phyloP scores from a whole-genome alignment of 2,113 vertebrate genomes.

The Chiloscyllium plagiosum region DNA sequence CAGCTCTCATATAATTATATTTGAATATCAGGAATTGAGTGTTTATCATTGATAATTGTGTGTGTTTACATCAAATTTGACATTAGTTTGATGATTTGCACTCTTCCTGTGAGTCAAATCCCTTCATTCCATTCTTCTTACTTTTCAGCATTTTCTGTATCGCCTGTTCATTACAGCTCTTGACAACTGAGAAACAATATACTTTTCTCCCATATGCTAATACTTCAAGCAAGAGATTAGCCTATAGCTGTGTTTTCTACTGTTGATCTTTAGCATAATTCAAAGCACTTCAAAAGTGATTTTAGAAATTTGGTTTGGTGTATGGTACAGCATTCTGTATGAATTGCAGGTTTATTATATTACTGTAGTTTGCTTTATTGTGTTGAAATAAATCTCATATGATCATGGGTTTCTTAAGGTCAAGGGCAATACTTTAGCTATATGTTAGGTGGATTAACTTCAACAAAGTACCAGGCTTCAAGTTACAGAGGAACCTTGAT shows the following conservation, averaged over 20 bases:
- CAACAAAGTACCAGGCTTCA: background rate
- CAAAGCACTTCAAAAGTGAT: background rate
- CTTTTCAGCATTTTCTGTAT: background rate
- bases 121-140: background rate
- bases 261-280: background rate
- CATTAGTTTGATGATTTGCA: background rate
- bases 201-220: background rate
- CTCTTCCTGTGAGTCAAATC: background rate
- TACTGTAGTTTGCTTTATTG: background rate
- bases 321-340: background rate
- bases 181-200: background rate
- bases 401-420: background rate
- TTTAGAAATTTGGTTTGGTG: background rate
- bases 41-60: background rate
- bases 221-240: background rate
- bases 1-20: background rate
- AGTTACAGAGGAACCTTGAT: background rate
- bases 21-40: background rate
- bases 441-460: background rate
- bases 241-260: background rate
- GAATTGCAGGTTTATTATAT: background rate
- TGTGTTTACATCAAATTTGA: background rate
- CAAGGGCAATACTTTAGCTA: background rate
- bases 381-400: background rate
- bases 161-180: background rate